phyloP scores from a whole-genome alignment of 1,140 invertebrate species.

The Hestina assimilis region DNA sequence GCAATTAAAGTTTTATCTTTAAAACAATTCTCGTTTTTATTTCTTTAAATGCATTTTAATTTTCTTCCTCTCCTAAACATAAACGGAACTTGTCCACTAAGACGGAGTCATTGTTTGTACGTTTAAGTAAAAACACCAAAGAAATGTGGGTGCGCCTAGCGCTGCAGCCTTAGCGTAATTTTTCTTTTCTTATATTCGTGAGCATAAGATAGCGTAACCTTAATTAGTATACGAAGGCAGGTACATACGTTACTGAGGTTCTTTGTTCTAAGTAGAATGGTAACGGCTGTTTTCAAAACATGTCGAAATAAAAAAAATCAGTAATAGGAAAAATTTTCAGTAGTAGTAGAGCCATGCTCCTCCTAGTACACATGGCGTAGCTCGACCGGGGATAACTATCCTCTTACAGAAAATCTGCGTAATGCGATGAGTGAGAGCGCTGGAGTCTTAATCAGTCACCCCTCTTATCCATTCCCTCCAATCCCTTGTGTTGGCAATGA shows the following conservation, averaged over 20 bases:
- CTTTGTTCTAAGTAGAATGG: slow-evolving; percentile 27
- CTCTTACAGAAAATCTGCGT: too few relatives aligned
- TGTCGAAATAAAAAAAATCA: slow-evolving; percentile 25
- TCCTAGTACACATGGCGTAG: too few relatives aligned
- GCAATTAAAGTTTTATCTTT: too few relatives aligned
- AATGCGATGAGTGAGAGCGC: too few relatives aligned
- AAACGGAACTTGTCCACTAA: slow-evolving; percentile 2
- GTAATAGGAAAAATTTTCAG: too few relatives aligned
- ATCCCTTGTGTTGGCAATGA: too few relatives aligned
- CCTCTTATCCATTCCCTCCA: too few relatives aligned
- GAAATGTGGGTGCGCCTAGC: slow-evolving; percentile 14
- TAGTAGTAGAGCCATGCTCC: too few relatives aligned
- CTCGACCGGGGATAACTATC: background rate
- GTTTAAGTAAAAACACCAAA: slow-evolving; percentile 7
- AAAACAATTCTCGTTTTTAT: too few relatives aligned
- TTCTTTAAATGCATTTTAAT: background rate
- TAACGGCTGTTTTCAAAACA: slow-evolving; percentile 12
- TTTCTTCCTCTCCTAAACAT: background rate
- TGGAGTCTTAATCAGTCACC: too few relatives aligned
- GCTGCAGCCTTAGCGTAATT: slow-evolving; percentile 7
- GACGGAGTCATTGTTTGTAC: background rate
- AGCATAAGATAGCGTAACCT: slow-evolving; percentile 28
- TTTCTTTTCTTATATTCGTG: slow-evolving; percentile 26
- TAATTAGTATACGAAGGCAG: slow-evolving; percentile 34
- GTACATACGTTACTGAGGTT: slow-evolving; percentile 18